A percentile compares a stretch with the other conserved stretches of the same genome.
Evolutionary conservation across 2,888 invertebrate species (phyloP).

Genomic region (Argynnis bischoffii): DNA sequence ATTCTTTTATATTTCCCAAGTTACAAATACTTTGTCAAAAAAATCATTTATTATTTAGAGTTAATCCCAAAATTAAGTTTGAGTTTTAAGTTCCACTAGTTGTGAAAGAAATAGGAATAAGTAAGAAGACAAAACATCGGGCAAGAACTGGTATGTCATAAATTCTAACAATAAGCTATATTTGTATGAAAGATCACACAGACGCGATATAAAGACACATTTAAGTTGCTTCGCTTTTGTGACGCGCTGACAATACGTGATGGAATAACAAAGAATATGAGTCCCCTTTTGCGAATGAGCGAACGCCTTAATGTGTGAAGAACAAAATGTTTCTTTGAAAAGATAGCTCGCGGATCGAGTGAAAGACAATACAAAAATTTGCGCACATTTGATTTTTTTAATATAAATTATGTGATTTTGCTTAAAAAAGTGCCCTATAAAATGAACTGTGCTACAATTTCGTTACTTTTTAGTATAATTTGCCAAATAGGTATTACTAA

Average conservation of each 20-base stretch:
- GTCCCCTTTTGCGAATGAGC: conserved; percentile 25
- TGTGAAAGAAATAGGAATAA: no score
- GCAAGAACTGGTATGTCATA: background rate
- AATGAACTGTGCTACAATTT: no score
- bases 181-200: conserved; percentile 19
- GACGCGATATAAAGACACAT: conserved; percentile 1
- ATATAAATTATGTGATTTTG: background rate
- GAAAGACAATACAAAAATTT: background rate
- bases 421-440: no score
- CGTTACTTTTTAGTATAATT: no score
- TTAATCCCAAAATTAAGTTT: no score
- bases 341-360: background rate
- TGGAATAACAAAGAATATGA: conserved; percentile 36
- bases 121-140: no score
- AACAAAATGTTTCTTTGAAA: conserved; percentile 5
- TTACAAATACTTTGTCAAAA: no score
- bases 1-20: background rate
- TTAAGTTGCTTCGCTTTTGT: conserved; percentile 14
- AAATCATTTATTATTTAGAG: no score
- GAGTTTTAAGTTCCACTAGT: no score
- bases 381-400: background rate
- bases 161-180: conserved; percentile 10
- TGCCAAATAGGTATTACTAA: no score
- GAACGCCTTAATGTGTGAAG: conserved; percentile 22
- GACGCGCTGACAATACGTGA: conserved; percentile 30